Evolutionary conservation across 2,888 invertebrate species (phyloP).

Genomic region (Epiblema foenella): DNA sequence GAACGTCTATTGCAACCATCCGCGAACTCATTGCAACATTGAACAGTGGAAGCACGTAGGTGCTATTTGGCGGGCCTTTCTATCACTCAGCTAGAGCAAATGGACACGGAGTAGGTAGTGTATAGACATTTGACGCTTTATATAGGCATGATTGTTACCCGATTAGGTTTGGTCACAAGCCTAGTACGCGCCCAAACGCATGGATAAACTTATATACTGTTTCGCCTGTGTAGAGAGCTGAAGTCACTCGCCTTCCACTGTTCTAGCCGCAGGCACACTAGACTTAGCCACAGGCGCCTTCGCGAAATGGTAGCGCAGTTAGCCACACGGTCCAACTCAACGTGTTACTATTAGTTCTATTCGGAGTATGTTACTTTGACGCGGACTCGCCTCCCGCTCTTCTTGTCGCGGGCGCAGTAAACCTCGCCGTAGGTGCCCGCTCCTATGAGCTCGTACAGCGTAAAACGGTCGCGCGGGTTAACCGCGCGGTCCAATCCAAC

Average conservation of each 20-base stretch:
- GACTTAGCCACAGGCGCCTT: slow-evolving; percentile 93
- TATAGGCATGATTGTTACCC: background rate
- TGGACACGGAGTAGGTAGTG: background rate
- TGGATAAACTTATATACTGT: no score
- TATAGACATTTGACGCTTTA: background rate
- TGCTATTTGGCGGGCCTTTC: background rate
- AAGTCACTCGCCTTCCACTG: slow-evolving; percentile 70
- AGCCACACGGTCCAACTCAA: no score
- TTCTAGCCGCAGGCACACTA: slow-evolving; percentile 88
- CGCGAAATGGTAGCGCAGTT: no score
- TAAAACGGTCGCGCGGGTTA: slow-evolving; percentile 88
- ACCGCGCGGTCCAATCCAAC: slow-evolving; percentile 72
- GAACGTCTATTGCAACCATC: background rate
- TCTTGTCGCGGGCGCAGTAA: slow-evolving; percentile 86
- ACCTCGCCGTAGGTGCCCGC: slow-evolving; percentile 94
- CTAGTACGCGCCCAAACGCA: background rate
- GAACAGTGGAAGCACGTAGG: background rate
- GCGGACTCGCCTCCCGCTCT: slow-evolving; percentile 87
- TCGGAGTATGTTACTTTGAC: slow-evolving; percentile 82
- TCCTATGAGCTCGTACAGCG: slow-evolving; percentile 89
- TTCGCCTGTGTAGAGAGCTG: no score
- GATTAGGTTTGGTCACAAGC: background rate
- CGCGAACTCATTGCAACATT: background rate
- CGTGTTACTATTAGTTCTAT: no score
- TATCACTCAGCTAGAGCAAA: background rate